Evolutionary conservation across 2,888 invertebrate species (phyloP).

Genomic region (Mesoligia furuncula): DNA sequence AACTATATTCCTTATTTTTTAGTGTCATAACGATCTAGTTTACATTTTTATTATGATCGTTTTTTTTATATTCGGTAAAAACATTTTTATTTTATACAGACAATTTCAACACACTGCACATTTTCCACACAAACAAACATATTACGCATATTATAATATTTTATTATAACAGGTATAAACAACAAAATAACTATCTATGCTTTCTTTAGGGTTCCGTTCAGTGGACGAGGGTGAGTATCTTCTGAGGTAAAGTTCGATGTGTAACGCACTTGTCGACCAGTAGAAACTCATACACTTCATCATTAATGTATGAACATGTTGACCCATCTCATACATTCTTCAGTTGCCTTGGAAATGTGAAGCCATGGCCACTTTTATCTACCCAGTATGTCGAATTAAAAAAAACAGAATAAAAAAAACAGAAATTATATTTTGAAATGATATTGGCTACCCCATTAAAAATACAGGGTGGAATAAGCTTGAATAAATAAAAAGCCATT

Average conservation of each 20-base stretch:
- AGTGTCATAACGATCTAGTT: slow-evolving; percentile 21
- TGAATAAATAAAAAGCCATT: slow-evolving; percentile 26
- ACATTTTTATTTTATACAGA: not conserved
- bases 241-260: slow-evolving; percentile 73
- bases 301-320: slow-evolving; percentile 56
- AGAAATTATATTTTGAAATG: not conserved
- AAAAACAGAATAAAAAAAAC: not conserved
- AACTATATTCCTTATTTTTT: slow-evolving; percentile 22
- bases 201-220: slow-evolving; percentile 84
- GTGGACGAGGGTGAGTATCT: slow-evolving; percentile 87
- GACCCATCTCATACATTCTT: slow-evolving; percentile 57
- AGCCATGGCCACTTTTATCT: slow-evolving; percentile 18
- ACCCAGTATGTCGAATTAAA: slow-evolving; percentile 16
- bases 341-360: slow-evolving; percentile 18
- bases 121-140: not conserved
- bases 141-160: slow-evolving; percentile 9
- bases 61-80: not conserved
- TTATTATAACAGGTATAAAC: slow-evolving; percentile 11
- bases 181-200: slow-evolving; percentile 60
- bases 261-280: slow-evolving; percentile 62
- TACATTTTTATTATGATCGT: not conserved
- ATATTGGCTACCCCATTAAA: slow-evolving; percentile 35
- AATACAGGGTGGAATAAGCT: slow-evolving; percentile 32
- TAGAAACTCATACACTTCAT: slow-evolving; percentile 66
- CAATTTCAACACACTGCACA: slow-evolving; percentile 19